A percentile compares a stretch with the other conserved stretches of the same genome.
These are phyloP conservation scores for Eremobia ochroleuca DNA, from an alignment of 2,888 invertebrate species.

Conservation along the genomic window DNA sequence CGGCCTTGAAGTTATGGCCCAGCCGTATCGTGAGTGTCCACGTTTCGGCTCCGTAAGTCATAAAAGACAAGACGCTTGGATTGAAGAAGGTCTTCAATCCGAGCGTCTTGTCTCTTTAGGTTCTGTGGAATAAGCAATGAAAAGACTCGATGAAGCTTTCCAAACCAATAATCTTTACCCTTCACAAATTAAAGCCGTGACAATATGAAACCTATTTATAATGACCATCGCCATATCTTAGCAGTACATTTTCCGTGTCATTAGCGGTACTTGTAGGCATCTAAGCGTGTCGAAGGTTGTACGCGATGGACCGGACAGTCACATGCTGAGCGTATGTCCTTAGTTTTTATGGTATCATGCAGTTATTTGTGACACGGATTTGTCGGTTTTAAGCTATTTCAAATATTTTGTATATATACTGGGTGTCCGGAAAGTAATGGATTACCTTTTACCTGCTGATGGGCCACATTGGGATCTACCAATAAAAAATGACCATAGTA, in stretches of 20 bases:
- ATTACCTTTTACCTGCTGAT: too few species aligned
- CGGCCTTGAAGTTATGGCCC: too few species aligned
- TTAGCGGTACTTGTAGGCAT: slow-evolving; percentile 43
- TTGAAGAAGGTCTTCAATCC: too few species aligned
- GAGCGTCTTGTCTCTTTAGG: too few species aligned
- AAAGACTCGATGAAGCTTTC: not conserved
- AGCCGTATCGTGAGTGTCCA: too few species aligned
- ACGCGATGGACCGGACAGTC: slow-evolving; percentile 63
- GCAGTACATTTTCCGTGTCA: slow-evolving; percentile 55
- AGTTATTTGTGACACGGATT: slow-evolving; percentile 6
- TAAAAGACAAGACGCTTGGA: too few species aligned
- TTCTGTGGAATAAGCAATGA: not conserved
- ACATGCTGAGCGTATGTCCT: slow-evolving; percentile 67
- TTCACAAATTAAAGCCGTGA: not conserved
- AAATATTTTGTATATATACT: too few species aligned
- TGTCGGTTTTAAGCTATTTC: not conserved
- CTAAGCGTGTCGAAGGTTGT: slow-evolving; percentile 68
- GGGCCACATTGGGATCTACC: too few species aligned
- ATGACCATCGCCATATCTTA: slow-evolving; percentile 8
- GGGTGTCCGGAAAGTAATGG: too few species aligned
- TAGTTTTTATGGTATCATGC: slow-evolving; percentile 61
- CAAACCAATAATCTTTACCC: not conserved
- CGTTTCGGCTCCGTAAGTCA: too few species aligned
- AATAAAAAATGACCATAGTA: too few species aligned
- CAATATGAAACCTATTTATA: slow-evolving; percentile 6